A percentile compares a stretch with the other conserved stretches of the same genome.
Conservation (phyloP, 2,888 invertebrate genomes). For the Biston stratarius region DNA sequence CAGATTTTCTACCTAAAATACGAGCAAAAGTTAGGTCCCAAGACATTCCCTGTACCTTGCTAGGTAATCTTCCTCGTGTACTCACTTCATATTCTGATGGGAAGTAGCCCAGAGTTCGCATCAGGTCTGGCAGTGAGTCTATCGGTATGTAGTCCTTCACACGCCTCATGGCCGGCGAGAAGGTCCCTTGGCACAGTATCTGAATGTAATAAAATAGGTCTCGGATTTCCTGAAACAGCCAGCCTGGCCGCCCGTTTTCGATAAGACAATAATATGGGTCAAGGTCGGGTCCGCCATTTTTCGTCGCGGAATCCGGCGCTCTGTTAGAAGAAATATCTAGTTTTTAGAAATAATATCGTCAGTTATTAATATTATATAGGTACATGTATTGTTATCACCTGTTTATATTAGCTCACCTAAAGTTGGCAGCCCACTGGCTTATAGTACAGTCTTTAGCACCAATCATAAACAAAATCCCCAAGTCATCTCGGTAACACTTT, state of each 20-base stretch:
- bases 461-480: slow-evolving; percentile 68
- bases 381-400: background rate
- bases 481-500: slow-evolving; percentile 70
- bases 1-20: slow-evolving; percentile 85
- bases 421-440: slow-evolving; percentile 74
- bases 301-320: slow-evolving; percentile 79
- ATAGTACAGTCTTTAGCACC: slow-evolving; percentile 70
- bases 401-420: slow-evolving; percentile 54
- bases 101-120: slow-evolving; percentile 91
- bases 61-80: background rate
- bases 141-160: slow-evolving; percentile 88
- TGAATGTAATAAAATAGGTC: slow-evolving; percentile 93
- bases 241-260: slow-evolving; percentile 90
- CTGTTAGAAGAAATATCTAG: slow-evolving; percentile 55
- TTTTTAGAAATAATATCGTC: no score
- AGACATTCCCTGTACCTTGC: background rate
- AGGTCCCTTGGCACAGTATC: slow-evolving; percentile 90
- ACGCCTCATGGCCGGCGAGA: slow-evolving; percentile 86
- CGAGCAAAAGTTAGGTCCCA: background rate
- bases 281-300: slow-evolving; percentile 85
- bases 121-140: slow-evolving; percentile 89
- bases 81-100: slow-evolving; percentile 91
- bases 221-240: slow-evolving; percentile 90
- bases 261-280: slow-evolving; percentile 90
- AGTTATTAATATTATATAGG: no score